phyloP scores from a whole-genome alignment of 2,113 vertebrate species.

The Lamprotornis superbus region DNA sequence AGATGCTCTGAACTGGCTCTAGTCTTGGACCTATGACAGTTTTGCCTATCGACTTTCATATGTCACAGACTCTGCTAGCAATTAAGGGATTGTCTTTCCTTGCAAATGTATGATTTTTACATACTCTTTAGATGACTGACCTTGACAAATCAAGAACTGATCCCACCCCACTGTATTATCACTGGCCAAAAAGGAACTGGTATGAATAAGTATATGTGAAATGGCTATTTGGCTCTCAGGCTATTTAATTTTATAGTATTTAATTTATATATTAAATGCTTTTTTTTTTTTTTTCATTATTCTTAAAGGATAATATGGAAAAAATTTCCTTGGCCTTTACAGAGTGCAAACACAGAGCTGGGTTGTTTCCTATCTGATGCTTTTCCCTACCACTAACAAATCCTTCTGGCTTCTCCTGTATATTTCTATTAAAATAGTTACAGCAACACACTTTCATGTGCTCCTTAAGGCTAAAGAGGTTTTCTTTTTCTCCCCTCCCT shows the following conservation, averaged over 20 bases:
- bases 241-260: neutral
- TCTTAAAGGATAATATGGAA: neutral
- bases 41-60: constrained; percentile 49
- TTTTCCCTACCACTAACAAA: neutral
- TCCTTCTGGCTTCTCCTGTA: neutral
- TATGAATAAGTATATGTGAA: neutral
- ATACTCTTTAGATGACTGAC: neutral
- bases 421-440: neutral
- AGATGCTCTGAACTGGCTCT: constrained; percentile 54
- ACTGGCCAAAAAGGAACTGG: neutral
- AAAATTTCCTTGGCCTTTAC: neutral
- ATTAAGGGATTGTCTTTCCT: neutral
- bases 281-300: neutral
- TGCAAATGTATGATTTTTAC: neutral
- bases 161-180: neutral
- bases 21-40: constrained; percentile 5
- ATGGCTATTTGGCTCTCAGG: neutral
- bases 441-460: neutral
- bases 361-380: neutral
- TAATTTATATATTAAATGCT: neutral
- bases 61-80: constrained; percentile 48
- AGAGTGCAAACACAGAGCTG: neutral
- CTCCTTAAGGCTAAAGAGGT: neutral
- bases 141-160: neutral
- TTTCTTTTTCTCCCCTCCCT: neutral